These are phyloP conservation scores for Aldrovandia affinis DNA, from an alignment of 2,797 vertebrate species.

Conservation along the genomic window DNA sequence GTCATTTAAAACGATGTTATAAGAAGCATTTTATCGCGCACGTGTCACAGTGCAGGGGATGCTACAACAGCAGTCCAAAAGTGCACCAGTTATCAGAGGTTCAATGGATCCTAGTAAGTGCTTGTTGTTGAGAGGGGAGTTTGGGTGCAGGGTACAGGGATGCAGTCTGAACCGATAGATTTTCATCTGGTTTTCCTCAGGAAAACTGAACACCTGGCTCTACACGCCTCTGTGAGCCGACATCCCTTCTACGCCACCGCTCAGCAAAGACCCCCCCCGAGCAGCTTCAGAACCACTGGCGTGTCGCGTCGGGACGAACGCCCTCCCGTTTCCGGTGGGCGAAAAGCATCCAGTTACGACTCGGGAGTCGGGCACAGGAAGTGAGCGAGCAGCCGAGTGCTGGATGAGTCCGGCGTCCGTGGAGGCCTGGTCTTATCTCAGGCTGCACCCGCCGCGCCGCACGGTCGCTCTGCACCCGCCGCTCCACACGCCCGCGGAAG, in stretches of 20 bases:
- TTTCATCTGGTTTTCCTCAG: neutral
- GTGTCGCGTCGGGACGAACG: neutral
- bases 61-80: neutral
- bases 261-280: neutral
- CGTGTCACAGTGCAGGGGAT: neutral
- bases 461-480: neutral
- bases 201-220: neutral
- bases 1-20: neutral
- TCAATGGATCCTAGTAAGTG: neutral
- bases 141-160: neutral
- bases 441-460: neutral
- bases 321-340: neutral
- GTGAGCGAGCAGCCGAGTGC: neutral
- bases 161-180: neutral
- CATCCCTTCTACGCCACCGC: neutral
- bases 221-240: neutral
- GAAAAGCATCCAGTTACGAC: neutral
- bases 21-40: no score
- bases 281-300: neutral
- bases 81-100: neutral
- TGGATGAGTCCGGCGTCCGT: neutral
- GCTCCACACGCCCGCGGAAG: neutral
- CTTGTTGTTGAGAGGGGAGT: neutral
- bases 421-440: conserved; percentile 8
- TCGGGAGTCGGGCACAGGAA: neutral